Base-by-base conservation (phyloP, 2,113 vertebrate genomes). In the Pachycephala philippinensis region DNA sequence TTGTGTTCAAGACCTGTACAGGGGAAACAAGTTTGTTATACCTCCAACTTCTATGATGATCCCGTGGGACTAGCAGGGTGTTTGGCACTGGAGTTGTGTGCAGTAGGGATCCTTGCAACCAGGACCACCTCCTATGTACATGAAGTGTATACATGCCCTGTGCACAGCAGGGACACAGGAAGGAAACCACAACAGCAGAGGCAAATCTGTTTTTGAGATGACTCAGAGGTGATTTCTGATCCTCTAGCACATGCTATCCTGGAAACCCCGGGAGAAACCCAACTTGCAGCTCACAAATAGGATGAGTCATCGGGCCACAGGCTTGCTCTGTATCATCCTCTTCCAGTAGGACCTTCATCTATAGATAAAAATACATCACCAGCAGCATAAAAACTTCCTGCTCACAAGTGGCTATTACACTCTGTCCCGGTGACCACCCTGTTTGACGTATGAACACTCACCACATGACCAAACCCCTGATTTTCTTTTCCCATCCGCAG, bases 191-290 rank as follows among this genome's bases (percentile, higher is more conserved):
- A 0, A 53, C 57, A 83, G 70, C 71, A 83, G 42, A 79, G 42
- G 24, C 8, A 63, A 70, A 79, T 18, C 26, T 53, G 19, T 0
- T 53, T 79, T 71, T 71, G 47, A 76, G 76, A 71, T 68, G 42
- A 89, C 42, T 84, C 80, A 83, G 66, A 59, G 47, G 56, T 83
- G 66, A 59, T 68, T 91, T 95, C 39, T 91, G 42, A 63, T 75
- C 52, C 42, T 89, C 31, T 49, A 63, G 40, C 12, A 59, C 11
- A 31, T 5, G 3, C 16, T 66, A 7, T 53, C 35, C 35, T 57
- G 72, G 57, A 79, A 86, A 57, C 12, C 21, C 50, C 4, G 1
- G 8, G 79, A 81, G 39, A 84, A 84, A 92, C 35, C 11, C 56
- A 83, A 57, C 28, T 28, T 53, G 15, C 42, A 91, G 71, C 28